Conservation (phyloP, 2,113 vertebrate genomes). For the Petrocephalus zakoni region DNA sequence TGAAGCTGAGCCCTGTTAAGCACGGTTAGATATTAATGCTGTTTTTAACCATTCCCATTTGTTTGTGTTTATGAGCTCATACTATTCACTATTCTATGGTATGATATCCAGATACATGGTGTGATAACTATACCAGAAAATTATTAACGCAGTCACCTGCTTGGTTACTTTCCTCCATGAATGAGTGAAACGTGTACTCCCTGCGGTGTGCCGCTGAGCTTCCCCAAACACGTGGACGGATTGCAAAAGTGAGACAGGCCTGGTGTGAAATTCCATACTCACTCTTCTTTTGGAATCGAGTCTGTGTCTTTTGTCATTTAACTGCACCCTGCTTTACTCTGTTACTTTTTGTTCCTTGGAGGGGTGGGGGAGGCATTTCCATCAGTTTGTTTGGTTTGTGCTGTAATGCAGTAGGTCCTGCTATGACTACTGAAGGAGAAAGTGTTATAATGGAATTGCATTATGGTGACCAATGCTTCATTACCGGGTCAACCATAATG, state of each 20-base stretch:
- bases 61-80: not conserved
- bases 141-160: not conserved
- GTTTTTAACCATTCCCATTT: not conserved
- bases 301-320: not conserved
- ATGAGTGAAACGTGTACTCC: not conserved
- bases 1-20: not conserved
- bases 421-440: not conserved
- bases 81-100: not conserved
- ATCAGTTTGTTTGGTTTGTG: not conserved
- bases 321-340: not conserved
- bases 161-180: not conserved
- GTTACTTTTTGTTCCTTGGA: not conserved
- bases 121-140: not conserved
- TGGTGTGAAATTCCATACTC: conserved; percentile 10
- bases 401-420: not conserved
- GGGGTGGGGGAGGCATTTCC: not conserved
- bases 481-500: not conserved
- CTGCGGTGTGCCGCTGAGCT: not conserved
- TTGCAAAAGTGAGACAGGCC: not conserved
- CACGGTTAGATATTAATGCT: not conserved
- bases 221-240: not conserved
- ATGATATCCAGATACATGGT: not conserved
- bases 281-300: not conserved
- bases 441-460: not conserved
- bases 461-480: not conserved